phyloP scores from a whole-genome alignment of 1,140 invertebrate genomes.

The Planococcus citri region DNA sequence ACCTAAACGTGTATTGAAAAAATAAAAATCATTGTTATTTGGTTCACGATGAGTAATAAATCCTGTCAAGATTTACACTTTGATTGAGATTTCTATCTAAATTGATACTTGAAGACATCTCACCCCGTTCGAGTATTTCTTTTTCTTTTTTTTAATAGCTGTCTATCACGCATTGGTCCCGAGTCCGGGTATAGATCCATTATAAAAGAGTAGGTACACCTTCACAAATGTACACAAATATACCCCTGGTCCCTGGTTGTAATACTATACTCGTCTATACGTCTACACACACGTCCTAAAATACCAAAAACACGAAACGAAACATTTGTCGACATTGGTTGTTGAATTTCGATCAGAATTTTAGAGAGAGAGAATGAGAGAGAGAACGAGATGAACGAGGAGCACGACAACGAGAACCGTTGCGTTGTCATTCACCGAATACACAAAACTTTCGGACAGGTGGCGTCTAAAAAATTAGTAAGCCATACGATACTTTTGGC shows the following conservation, averaged over 20 bases:
- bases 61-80: neutral
- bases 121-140: neutral
- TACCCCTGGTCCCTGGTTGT: neutral
- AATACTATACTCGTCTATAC: neutral
- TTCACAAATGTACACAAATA: too few species aligned
- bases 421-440: neutral
- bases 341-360: constrained; percentile 1
- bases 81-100: neutral
- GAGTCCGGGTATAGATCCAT: too few species aligned
- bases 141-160: neutral
- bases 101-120: neutral
- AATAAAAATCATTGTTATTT: too few species aligned
- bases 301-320: neutral
- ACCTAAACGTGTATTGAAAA: too few species aligned
- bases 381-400: too few species aligned
- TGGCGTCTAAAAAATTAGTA: constrained; percentile 2
- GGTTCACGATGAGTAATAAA: too few species aligned
- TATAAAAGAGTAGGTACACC: too few species aligned
- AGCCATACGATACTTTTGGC: neutral
- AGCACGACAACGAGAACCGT: too few species aligned
- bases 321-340: neutral
- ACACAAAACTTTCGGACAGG: neutral
- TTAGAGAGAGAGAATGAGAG: too few species aligned
- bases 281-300: too few species aligned
- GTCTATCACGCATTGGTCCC: neutral